These are phyloP conservation scores for Lepidochrysops patricia DNA, from an alignment of 2,888 invertebrate species.

Conservation along the genomic window DNA sequence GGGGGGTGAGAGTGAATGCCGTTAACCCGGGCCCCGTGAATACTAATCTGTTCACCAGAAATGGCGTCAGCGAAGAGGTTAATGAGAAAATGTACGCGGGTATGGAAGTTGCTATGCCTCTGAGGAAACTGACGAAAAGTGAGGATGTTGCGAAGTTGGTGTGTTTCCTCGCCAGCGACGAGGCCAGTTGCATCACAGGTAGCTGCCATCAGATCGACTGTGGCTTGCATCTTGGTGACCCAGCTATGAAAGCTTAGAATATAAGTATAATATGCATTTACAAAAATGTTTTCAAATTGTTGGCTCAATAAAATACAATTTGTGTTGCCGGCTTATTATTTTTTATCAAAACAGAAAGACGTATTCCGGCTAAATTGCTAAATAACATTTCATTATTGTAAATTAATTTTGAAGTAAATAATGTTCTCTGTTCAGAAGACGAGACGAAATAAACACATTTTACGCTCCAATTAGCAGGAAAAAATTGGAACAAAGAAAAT, in stretches of 20 bases:
- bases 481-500: constrained; percentile 9
- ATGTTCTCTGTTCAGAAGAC: background rate
- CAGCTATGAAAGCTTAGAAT: constrained; percentile 5
- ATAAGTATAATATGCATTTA: background rate
- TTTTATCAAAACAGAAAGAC: background rate
- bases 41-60: constrained; percentile 43
- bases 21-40: constrained; percentile 54
- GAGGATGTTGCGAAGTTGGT: constrained; percentile 51
- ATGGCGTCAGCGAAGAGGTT: constrained; percentile 38
- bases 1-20: constrained; percentile 51
- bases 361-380: too few relatives aligned
- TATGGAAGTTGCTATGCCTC: constrained; percentile 35
- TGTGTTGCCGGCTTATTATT: background rate
- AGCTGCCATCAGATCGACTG: constrained; percentile 45
- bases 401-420: background rate
- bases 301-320: background rate
- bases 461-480: background rate
- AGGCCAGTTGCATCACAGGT: constrained; percentile 47
- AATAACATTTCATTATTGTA: too few relatives aligned
- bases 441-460: background rate
- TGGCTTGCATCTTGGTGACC: constrained; percentile 40
- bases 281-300: background rate
- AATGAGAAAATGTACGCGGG: constrained; percentile 35
- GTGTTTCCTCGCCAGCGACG: constrained; percentile 47
- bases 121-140: constrained; percentile 37